phyloP scores from a whole-genome alignment of 1,140 invertebrate species.

The Pachypsylla venusta region DNA sequence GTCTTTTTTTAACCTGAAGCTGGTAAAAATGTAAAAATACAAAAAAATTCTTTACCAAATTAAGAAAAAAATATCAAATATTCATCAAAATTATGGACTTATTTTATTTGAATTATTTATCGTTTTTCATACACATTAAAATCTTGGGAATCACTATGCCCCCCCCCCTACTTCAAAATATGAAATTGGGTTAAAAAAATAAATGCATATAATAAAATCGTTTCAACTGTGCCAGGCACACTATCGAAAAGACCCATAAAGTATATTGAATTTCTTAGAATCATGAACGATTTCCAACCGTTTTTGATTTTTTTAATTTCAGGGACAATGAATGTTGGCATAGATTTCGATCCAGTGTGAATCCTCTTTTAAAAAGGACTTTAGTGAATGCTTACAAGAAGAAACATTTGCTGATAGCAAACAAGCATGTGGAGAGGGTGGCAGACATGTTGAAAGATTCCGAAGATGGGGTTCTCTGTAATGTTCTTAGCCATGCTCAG shows the following conservation, averaged over 20 bases:
- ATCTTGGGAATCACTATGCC: not conserved
- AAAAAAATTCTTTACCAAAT: too few relatives aligned
- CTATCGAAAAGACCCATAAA: not conserved
- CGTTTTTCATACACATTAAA: too few relatives aligned
- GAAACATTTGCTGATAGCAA: constrained; percentile 25
- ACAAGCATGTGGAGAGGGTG: constrained; percentile 27
- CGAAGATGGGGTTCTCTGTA: constrained; percentile 21
- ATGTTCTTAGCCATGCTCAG: constrained; percentile 27
- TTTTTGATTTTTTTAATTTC: constrained; percentile 10
- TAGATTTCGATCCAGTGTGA: constrained; percentile 26
- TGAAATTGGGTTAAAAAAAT: not conserved
- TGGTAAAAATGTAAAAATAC: too few relatives aligned
- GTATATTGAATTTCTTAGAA: constrained; percentile 2
- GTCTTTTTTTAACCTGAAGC: not conserved
- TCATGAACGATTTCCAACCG: not conserved
- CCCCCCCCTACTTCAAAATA: not conserved
- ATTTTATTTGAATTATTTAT: too few relatives aligned
- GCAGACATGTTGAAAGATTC: constrained; percentile 17
- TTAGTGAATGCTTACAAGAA: constrained; percentile 24
- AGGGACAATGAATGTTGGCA: constrained; percentile 31
- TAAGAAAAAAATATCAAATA: too few relatives aligned
- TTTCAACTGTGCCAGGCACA: too few relatives aligned
- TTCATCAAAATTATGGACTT: too few relatives aligned
- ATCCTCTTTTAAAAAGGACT: constrained; percentile 25
- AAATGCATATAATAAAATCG: too few relatives aligned